phyloP scores from a whole-genome alignment of 2,113 vertebrate genomes.

The Ammodytes marinus region DNA sequence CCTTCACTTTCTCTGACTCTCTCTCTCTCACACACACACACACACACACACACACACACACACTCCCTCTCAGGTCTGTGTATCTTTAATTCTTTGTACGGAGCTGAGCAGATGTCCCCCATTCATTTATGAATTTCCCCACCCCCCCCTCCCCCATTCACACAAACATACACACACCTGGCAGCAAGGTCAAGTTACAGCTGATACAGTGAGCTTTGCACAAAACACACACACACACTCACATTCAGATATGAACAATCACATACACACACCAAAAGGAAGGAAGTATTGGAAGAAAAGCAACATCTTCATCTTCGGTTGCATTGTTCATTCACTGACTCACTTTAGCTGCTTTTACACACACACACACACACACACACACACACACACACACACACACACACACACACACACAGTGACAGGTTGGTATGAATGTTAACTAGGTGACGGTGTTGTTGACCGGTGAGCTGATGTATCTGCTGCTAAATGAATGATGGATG shows the following conservation, averaged over 20 bases:
- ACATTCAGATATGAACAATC: slow-evolving; percentile 29
- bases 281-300: slow-evolving; percentile 14
- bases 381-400: not conserved
- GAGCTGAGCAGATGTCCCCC: slow-evolving; percentile 96
- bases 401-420: slow-evolving; percentile 40
- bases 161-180: slow-evolving; percentile 73
- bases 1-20: not conserved
- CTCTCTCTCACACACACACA: not conserved
- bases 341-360: slow-evolving; percentile 44
- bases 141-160: slow-evolving; percentile 69
- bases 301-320: not conserved
- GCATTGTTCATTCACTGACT: slow-evolving; percentile 53
- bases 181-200: slow-evolving; percentile 96
- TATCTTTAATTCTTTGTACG: slow-evolving; percentile 90
- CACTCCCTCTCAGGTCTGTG: slow-evolving; percentile 59
- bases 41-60: slow-evolving; percentile 6
- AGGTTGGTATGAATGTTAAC: slow-evolving; percentile 79
- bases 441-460: slow-evolving; percentile 65
- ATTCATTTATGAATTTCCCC: slow-evolving; percentile 98
- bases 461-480: slow-evolving; percentile 36
- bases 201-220: slow-evolving; percentile 88
- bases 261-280: slow-evolving; percentile 11
- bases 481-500: slow-evolving; percentile 63
- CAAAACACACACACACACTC: slow-evolving; percentile 37
- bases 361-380: slow-evolving; percentile 27